phyloP scores from a whole-genome alignment of 2,888 invertebrate genomes.

The Thymelicus acteon region DNA sequence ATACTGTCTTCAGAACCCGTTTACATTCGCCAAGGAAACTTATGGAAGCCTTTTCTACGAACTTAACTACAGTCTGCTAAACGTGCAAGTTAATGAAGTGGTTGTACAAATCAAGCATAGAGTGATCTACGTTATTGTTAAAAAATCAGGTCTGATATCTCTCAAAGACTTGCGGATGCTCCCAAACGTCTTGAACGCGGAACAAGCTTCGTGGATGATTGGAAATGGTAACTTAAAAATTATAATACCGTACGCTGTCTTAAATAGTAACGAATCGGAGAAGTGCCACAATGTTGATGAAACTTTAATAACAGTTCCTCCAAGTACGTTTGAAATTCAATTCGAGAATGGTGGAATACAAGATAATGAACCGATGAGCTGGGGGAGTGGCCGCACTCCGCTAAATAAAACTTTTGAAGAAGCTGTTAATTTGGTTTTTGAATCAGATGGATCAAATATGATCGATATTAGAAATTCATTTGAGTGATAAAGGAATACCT shows the following conservation, averaged over 20 bases:
- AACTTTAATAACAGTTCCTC: conserved; percentile 5
- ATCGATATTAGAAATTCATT: too few species aligned
- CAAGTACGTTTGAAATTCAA: too few species aligned
- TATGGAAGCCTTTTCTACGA: conserved; percentile 19
- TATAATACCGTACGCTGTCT: conserved; percentile 7
- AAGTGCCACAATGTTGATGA: conserved; percentile 18
- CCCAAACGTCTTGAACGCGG: conserved; percentile 13
- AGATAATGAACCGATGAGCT: too few species aligned
- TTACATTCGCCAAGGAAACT: conserved; percentile 10
- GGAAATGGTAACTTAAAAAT: conserved; percentile 16
- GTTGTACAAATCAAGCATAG: conserved; percentile 24
- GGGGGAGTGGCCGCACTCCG: too few species aligned
- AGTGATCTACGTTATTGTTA: conserved; percentile 22
- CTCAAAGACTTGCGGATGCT: conserved; percentile 29
- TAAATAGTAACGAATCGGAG: neutral
- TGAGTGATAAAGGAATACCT: too few species aligned
- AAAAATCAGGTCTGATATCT: neutral
- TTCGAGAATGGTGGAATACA: too few species aligned
- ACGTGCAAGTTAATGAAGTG: conserved; percentile 7
- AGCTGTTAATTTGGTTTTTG: too few species aligned
- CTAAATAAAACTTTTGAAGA: too few species aligned
- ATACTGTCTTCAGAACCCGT: conserved; percentile 16
- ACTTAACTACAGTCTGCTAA: conserved; percentile 4
- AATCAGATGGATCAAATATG: too few species aligned
- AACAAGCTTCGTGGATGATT: conserved; percentile 1